A percentile compares a stretch with the other conserved stretches of the same genome.
phyloP scores from a whole-genome alignment of 2,113 vertebrate genomes.

The Rynchops niger region DNA sequence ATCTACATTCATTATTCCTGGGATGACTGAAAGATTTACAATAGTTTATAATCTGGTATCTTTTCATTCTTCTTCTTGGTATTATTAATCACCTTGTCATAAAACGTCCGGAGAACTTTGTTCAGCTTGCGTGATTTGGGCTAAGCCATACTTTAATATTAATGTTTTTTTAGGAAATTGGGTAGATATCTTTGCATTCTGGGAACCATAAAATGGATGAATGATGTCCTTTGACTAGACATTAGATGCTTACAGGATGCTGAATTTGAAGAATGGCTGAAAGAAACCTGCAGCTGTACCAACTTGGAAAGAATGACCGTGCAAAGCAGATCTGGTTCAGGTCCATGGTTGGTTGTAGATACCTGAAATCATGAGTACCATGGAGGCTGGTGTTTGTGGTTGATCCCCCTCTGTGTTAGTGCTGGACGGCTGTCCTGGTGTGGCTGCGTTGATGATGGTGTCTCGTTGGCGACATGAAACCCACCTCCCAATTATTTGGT shows the following conservation, averaged over 20 bases:
- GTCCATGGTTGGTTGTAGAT: not conserved
- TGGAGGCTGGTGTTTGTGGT: not conserved
- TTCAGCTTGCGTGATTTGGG: slow-evolving; percentile 43
- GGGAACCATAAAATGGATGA: slow-evolving; percentile 37
- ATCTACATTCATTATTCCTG: slow-evolving; percentile 61
- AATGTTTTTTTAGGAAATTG: slow-evolving; percentile 54
- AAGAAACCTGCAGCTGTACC: not conserved
- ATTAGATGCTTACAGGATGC: not conserved
- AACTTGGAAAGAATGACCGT: not conserved
- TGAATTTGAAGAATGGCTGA: not conserved
- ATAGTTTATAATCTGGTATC: slow-evolving; percentile 59
- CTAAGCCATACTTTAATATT: slow-evolving; percentile 46
- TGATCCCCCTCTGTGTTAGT: not conserved
- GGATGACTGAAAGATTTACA: slow-evolving; percentile 66
- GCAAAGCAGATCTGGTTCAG: not conserved
- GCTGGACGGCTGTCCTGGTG: accelerated
- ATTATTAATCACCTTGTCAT: slow-evolving; percentile 67
- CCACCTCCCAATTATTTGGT: not conserved
- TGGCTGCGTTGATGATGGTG: accelerated
- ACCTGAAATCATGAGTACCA: accelerated
- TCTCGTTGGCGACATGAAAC: accelerated
- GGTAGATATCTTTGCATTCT: slow-evolving; percentile 38
- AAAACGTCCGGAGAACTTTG: slow-evolving; percentile 52
- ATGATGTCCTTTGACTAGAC: slow-evolving; percentile 5
- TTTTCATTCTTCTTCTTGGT: slow-evolving; percentile 58